Base-by-base conservation (phyloP, 1,140 invertebrate species). In the Coelopa frigida region DNA sequence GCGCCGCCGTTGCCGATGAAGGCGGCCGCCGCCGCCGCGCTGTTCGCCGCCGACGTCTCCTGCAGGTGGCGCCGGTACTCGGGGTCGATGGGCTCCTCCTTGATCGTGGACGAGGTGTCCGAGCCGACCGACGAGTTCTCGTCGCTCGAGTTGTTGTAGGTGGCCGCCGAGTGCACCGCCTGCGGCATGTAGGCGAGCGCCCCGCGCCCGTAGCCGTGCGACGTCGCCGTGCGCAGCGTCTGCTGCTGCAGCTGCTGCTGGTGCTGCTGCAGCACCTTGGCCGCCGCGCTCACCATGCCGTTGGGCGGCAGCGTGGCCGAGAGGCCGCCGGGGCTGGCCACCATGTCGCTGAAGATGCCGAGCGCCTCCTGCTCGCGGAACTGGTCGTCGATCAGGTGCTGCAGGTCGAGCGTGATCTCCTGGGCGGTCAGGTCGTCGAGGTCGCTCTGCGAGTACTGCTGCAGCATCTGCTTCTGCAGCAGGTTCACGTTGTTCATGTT, bases 321-420 rank as follows among this genome's bases (percentile, higher is more conserved):
- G 35, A 67, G 44, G 4, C 63, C 70, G 1, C 68, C 74, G 44
- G 75, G 76, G n/a, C 76, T 78, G 15, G 83, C 74, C 49, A 87
- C 72, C 50, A 90, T 87, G 54, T 92, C 88, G 50, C 83, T 79
- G 57, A 87, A 84, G 10, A 90, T 73, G 6, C 84, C 84, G 64
- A 78, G 70, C 2, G 74, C 72, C 53, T 79, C 76, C 50, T 77
- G 75, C 54, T 89, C 86, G 56, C 81, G 79, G 67, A 92, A 91
- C 70, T 91, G 86, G 60, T 92, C 89, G 70, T 92, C 89, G 56
- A 92, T 92, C 54, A 94, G 75, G 63, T 87, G 84, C 58, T 90
- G 87, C 46, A 94, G 74, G 58, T 94, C 89, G 48, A 94, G 70
- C 24, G 85, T 87, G 59, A 94, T 91, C 69, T 93, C 89, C 35